Evolutionary conservation across 2,888 invertebrate genomes (phyloP), one percentile per base, ranked within the genome.

Genomic region (Dryomyza anilis): DNA sequence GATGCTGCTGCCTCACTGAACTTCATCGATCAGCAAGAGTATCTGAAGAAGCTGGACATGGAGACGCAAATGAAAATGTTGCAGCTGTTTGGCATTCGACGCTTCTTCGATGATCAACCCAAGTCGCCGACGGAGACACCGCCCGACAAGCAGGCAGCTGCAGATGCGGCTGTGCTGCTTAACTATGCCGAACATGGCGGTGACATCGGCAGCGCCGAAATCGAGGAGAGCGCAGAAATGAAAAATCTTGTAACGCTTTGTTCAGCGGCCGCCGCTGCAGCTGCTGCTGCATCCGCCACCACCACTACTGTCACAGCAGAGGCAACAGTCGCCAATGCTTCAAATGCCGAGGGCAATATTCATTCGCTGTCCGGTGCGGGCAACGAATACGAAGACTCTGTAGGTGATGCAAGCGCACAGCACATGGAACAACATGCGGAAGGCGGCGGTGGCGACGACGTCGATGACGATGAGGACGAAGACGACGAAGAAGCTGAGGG

Each of bases 41-140:
- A 74, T 63, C 68, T 72, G 27, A 72, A 70, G 23, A 76, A 76
- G 63, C 56, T 73, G 25, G 71, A 73, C 12, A 68, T 74, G 53
- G 74, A 73, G 69, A 72, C 78, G 27, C 76, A 77, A 64, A 69
- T 78, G 58, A 82, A 81, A 68, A 77, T 82, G 69, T 73, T 83
- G 14, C 80, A 82, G 57, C 78, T 82, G 68, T 76, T 78, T 53
- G 75, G 77, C 30, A 77, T 80, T 67, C 81, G 79, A 29, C 81
- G 81, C 59, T 78, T 81, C 66, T 82, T 82, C 65, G 80, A 78
- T 60, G 83, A 83, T 69, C 82, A 83, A 68, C 83, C 83, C n/a
- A 84, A 84, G 71, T 83, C 84, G 16, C 83, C 84, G 25, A 81
- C 83, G 39, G 84, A 82, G 69, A 80, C 84, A 43, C 77, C 78